Evolutionary conservation across 2,888 invertebrate genomes (phyloP).

Genomic region (Nephrotoma flavescens): DNA sequence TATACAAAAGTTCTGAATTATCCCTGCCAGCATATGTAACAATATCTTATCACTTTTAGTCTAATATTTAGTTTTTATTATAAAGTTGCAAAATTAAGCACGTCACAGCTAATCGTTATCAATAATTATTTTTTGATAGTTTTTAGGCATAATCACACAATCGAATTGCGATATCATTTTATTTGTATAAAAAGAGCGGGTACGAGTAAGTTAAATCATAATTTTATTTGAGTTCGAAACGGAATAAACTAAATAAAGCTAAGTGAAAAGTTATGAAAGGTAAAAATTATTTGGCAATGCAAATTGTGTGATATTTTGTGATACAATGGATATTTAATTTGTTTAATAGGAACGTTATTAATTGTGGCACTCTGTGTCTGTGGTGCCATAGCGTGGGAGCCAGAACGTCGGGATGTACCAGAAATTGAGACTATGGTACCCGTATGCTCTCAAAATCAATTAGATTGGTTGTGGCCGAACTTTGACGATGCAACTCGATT

Average conservation of each 20-base stretch:
- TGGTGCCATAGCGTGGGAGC: background rate
- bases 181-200: background rate
- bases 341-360: background rate
- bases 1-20: too few species aligned
- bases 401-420: background rate
- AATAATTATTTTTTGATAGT: background rate
- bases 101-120: background rate
- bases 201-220: background rate
- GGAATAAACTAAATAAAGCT: background rate
- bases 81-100: too few species aligned
- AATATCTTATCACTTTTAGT: too few species aligned
- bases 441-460: background rate
- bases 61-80: too few species aligned
- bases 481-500: background rate
- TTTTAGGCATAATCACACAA: background rate
- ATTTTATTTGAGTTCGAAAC: background rate
- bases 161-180: background rate
- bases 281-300: background rate
- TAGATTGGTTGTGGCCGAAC: background rate
- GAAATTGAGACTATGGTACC: conserved; percentile 8
- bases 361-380: background rate
- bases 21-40: too few species aligned
- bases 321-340: background rate
- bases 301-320: too few species aligned
- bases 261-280: background rate